phyloP scores from a whole-genome alignment of 2,113 vertebrate species.

The Nestor notabilis region DNA sequence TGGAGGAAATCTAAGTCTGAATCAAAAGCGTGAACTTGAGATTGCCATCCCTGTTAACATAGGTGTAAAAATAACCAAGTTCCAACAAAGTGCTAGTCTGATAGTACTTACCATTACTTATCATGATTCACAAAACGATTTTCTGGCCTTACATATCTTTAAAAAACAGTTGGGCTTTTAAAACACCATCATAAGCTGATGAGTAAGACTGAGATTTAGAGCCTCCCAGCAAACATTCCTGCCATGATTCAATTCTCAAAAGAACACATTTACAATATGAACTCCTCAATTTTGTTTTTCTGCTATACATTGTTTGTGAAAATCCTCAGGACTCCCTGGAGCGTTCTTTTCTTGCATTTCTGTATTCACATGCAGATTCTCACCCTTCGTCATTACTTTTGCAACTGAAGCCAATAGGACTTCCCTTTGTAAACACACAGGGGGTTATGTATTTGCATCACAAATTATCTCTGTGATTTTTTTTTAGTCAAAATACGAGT shows the following conservation, averaged over 20 bases:
- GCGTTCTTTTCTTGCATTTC: background rate
- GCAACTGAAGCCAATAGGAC: background rate
- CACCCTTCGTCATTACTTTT: background rate
- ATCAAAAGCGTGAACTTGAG: background rate
- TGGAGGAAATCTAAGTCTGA: constrained; percentile 28
- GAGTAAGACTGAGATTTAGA: constrained; percentile 61
- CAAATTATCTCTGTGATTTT: background rate
- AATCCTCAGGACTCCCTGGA: background rate
- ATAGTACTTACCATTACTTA: constrained; percentile 34
- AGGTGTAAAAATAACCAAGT: background rate
- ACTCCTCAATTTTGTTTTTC: constrained; percentile 16
- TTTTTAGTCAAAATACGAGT: background rate
- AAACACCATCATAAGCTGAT: constrained; percentile 49
- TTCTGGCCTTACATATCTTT: constrained; percentile 63
- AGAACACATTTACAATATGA: constrained; percentile 3
- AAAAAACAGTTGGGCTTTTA: constrained; percentile 38
- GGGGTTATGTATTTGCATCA: background rate
- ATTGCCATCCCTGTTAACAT: background rate
- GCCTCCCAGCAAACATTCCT: background rate
- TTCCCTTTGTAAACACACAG: background rate
- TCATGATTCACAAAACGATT: constrained; percentile 63
- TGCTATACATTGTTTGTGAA: background rate
- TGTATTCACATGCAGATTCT: constrained; percentile 36
- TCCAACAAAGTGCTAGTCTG: background rate
- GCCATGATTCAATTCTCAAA: constrained; percentile 6